Conservation (phyloP, 2,888 invertebrate species). For the Theretra japonica region DNA sequence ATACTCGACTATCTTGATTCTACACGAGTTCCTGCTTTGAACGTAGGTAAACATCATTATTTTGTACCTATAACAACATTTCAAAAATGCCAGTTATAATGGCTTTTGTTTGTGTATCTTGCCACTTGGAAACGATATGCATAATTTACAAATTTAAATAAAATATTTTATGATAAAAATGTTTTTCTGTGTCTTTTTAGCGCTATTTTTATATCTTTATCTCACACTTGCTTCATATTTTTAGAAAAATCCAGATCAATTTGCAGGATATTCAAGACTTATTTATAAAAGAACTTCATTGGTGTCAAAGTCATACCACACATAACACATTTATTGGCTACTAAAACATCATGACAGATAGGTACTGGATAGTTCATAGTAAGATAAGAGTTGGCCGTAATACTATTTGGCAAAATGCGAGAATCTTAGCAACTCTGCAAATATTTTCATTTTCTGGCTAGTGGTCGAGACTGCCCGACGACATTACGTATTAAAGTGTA, state of each 20-base stretch:
- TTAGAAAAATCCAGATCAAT: too few relatives aligned
- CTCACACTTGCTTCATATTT: too few relatives aligned
- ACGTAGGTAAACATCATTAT: constrained; percentile 2
- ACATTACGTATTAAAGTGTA: neutral
- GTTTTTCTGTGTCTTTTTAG: too few relatives aligned
- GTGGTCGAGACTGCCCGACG: neutral
- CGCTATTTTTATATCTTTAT: too few relatives aligned
- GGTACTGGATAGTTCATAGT: neutral
- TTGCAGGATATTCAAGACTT: too few relatives aligned
- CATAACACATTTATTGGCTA: too few relatives aligned
- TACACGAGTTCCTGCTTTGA: constrained; percentile 3
- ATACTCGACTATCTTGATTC: constrained; percentile 32
- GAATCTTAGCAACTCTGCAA: constrained; percentile 8
- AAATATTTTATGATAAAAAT: too few relatives aligned
- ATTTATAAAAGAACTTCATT: too few relatives aligned
- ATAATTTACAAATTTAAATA: too few relatives aligned
- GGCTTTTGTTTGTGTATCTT: neutral
- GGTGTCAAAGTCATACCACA: too few relatives aligned
- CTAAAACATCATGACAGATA: neutral
- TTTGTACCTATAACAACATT: constrained; percentile 5
- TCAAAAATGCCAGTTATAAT: neutral
- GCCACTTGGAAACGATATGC: neutral
- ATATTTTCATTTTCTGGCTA: constrained; percentile 2
- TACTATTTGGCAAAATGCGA: neutral
- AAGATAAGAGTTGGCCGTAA: neutral